Conservation (phyloP, 2,797 vertebrate species). For the Acanthiza pusilla region DNA sequence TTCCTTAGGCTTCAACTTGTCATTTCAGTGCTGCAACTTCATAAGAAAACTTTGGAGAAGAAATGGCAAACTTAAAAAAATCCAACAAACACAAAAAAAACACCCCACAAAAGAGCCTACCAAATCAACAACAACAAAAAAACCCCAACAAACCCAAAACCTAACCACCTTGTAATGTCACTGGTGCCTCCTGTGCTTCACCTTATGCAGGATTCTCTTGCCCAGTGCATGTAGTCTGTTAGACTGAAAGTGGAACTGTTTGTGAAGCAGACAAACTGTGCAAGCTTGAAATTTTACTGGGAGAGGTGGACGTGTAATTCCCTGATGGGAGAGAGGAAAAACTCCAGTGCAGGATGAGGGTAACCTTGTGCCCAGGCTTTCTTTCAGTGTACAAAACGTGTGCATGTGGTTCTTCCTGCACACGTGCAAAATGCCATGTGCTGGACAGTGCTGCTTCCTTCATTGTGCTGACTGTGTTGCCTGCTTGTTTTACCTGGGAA, state of each 20-base stretch:
- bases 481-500: neutral
- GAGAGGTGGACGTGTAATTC: neutral
- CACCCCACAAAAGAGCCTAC: accelerated
- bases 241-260: neutral
- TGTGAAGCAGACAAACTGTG: neutral
- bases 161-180: neutral
- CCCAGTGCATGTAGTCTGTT: neutral
- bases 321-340: neutral
- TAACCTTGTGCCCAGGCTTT: neutral
- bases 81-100: neutral
- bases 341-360: neutral
- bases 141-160: neutral
- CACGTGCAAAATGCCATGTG: accelerated
- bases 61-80: neutral
- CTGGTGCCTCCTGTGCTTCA: neutral
- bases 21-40: neutral
- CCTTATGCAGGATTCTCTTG: neutral
- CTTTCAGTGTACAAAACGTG: neutral
- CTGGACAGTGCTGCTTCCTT: neutral
- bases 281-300: neutral
- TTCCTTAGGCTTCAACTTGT: neutral
- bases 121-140: neutral
- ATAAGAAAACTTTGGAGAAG: neutral
- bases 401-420: neutral
- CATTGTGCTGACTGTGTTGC: neutral